Evolutionary conservation across 2,113 vertebrate genomes (phyloP).

Genomic region (Tetrax tetrax): DNA sequence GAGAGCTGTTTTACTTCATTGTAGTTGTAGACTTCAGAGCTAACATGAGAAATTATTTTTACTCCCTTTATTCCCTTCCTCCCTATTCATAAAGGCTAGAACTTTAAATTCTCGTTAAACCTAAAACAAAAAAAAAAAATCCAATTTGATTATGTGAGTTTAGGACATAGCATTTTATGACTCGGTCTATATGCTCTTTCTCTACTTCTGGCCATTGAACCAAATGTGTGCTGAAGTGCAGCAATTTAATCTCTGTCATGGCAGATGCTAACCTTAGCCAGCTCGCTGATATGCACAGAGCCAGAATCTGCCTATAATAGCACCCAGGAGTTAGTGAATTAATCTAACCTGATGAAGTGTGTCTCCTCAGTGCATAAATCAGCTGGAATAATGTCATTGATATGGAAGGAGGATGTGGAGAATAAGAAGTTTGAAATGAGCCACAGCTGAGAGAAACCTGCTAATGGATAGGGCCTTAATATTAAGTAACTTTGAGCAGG

Average conservation of each 20-base stretch:
- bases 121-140: background rate
- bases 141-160: background rate
- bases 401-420: conserved; percentile 17
- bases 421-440: conserved; percentile 5
- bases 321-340: conserved; percentile 13
- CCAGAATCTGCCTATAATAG: background rate
- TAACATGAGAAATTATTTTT: background rate
- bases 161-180: background rate
- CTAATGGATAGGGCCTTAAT: background rate
- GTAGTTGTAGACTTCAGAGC: background rate
- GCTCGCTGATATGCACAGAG: background rate
- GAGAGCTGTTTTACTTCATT: background rate
- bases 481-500: background rate
- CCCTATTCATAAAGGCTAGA: background rate
- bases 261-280: background rate
- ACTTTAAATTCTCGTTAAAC: background rate
- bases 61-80: background rate
- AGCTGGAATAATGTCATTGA: conserved; percentile 13
- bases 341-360: conserved; percentile 28
- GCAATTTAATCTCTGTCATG: background rate
- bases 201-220: background rate
- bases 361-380: conserved; percentile 53
- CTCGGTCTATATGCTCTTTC: background rate
- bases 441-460: background rate
- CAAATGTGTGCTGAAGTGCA: background rate